Conservation (phyloP, 2,113 vertebrate genomes). For the Puffinus mauretanicus region DNA sequence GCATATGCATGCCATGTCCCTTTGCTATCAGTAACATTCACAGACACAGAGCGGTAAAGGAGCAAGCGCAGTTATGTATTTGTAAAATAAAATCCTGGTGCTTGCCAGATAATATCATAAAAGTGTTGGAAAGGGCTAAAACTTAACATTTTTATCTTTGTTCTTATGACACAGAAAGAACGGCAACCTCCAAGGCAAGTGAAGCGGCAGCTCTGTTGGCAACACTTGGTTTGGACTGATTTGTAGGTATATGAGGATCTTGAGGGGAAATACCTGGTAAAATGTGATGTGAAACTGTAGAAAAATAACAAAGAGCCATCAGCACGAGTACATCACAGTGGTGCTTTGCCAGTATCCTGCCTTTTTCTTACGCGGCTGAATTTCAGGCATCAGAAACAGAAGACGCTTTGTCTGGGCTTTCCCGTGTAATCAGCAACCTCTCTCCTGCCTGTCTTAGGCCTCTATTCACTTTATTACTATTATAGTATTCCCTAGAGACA, state of each 20-base stretch:
- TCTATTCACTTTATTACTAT: constrained; percentile 31
- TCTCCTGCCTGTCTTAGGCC: constrained; percentile 31
- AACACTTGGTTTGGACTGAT: not conserved
- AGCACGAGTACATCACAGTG: constrained; percentile 7
- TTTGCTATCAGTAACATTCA: not conserved
- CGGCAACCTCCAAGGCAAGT: not conserved
- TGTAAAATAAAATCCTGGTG: not conserved
- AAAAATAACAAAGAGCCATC: constrained; percentile 21
- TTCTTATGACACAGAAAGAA: not conserved
- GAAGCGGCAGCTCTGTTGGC: not conserved
- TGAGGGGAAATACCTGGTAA: constrained; percentile 25
- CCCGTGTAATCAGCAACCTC: constrained; percentile 49
- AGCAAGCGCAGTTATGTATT: not conserved
- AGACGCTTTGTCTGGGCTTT: constrained; percentile 54
- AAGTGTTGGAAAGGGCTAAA: not conserved
- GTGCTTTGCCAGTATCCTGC: constrained; percentile 47
- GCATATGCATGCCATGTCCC: not conserved
- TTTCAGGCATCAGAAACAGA: constrained; percentile 61
- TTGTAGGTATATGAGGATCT: not conserved
- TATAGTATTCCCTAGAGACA: constrained; percentile 36
- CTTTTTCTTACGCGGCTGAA: not conserved
- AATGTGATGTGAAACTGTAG: not conserved
- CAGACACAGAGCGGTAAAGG: not conserved
- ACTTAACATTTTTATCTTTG: not conserved
- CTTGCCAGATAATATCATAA: not conserved